Evolutionary conservation across 2,888 invertebrate species (phyloP), one percentile per base, ranked within the genome.

Genomic region (Hypselothyrea guttata): DNA sequence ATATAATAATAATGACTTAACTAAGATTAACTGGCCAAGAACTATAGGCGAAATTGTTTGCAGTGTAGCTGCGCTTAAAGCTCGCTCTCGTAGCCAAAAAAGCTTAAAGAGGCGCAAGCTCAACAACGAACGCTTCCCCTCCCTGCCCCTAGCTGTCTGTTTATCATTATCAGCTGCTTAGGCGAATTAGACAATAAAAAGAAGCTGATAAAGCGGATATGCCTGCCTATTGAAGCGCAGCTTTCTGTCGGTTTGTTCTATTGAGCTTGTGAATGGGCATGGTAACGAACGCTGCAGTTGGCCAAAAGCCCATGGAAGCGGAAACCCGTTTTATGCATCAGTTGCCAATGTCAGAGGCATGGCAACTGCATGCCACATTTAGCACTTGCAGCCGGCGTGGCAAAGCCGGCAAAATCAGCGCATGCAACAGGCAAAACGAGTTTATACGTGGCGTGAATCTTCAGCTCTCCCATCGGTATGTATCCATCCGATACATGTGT

Each of bases 391-490:
- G 56, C 49, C 57, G 61, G 64, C 71, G 48, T 49, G 68, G 66
- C 64, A 45, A 57, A 37, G 15, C 22, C 40, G 58, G 52, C 51
- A 15, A 52, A 57, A 53, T 28, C 40, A 48, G 11, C 51, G 40
- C 49, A 30, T 60, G 62, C 60, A 65, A 22, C 72, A 69, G 64
- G 59, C 58, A 51, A 78, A 79, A 79, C 79, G 52, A 83, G 79
- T 79, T 22, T 79, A 61, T 69, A 44, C 58, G 18, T 16, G 31
- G 46, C 53, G 55, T 40, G 55, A 47, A 61, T 53, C 60, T 61
- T 33, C 30, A 35, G 28, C 51, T 51, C 37, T 55, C 48, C 34
- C 34, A 15, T n/a, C n/a, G n/a, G n/a, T n/a, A n/a, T n/a, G n/a
- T n/a, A n/a, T n/a, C n/a, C n/a, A n/a, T n/a, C n/a, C n/a, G n/a